These are phyloP conservation scores for Yponomeuta plumbellus DNA, from an alignment of 2,888 invertebrate species.

Conservation along the genomic window DNA sequence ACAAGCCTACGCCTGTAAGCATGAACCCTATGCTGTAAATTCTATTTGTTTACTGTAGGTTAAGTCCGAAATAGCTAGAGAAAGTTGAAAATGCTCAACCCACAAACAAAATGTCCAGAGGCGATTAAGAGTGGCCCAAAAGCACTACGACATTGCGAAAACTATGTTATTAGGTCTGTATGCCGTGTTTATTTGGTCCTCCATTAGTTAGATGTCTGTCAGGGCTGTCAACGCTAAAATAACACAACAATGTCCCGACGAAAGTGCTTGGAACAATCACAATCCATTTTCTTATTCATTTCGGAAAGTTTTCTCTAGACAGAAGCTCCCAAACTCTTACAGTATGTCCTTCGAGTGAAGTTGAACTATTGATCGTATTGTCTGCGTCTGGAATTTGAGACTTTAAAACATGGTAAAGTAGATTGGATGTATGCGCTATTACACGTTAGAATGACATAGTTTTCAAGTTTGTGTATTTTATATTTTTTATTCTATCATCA, in stretches of 20 bases:
- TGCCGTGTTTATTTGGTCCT: background rate
- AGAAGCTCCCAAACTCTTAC: background rate
- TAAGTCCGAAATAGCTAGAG: background rate
- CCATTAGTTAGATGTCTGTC: background rate
- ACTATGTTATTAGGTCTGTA: background rate
- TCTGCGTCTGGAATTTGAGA: too few species aligned
- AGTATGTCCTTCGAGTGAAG: too few species aligned
- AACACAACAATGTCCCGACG: background rate
- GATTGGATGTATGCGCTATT: too few species aligned
- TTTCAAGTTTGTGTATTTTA: too few species aligned
- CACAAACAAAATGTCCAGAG: too few species aligned
- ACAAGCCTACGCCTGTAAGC: background rate
- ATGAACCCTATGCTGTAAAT: background rate
- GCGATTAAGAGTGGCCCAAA: too few species aligned
- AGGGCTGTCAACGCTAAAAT: background rate
- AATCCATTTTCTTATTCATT: background rate
- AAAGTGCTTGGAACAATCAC: slow-evolving; percentile 1
- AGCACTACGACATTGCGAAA: background rate
- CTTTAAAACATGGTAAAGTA: too few species aligned
- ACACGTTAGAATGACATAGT: too few species aligned
- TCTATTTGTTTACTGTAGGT: background rate
- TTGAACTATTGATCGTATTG: too few species aligned
- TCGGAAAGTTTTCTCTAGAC: background rate
- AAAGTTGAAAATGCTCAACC: background rate
- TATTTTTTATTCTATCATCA: too few species aligned